Base-by-base conservation (phyloP, 2,888 invertebrate species). In the Harpalus rubripes region DNA sequence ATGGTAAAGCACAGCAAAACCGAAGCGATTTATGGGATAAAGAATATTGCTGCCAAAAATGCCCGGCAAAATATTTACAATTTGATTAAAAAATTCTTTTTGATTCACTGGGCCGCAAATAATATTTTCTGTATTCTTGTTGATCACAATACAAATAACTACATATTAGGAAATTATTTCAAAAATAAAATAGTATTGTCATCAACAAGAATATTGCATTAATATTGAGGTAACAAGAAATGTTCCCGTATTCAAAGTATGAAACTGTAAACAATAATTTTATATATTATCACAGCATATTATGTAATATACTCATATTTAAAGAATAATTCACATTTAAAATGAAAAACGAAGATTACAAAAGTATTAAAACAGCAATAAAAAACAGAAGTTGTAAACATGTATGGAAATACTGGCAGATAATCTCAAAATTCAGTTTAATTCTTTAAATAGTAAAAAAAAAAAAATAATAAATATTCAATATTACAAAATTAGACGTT, bases 291-390 rank as follows among this genome's bases (percentile, higher is more conserved):
- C 78, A 78, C 58, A 78, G 78, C 78, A 78, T 58, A 58, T 52
- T 78, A 78, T 58, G 78, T 78, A 78, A 78, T 58, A 78, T 78
- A 58, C 56, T 78, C 58, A 78, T 78, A 12, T 78, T 76, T 78
- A 58, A 78, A 78, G 32, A 78, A 78, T 32, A 78, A 78, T 78
- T 78, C 58, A 78, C 56, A 74, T 68, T 68, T 44, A 18, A 58
- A 78, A 18, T 78, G 78, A 78, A 22, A 58, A 78, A 58, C 74
- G 56, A 56, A 12, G 78, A 26, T 78, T 32, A 78, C 56, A 78
- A 78, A 78, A 78, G 56, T 78, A 78, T 58, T 78, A 78, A 76
- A 78, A 78, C 78, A 78, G 78, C 58, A 78, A 58, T 78, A 78
- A 78, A 52, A 74, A 78, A 78, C 56, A 78, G 41, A 12, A 58